A percentile compares a stretch with the other conserved stretches of the same genome.
Evolutionary conservation across 2,797 vertebrate species (phyloP).

Genomic region (Rhinoraja longicauda): DNA sequence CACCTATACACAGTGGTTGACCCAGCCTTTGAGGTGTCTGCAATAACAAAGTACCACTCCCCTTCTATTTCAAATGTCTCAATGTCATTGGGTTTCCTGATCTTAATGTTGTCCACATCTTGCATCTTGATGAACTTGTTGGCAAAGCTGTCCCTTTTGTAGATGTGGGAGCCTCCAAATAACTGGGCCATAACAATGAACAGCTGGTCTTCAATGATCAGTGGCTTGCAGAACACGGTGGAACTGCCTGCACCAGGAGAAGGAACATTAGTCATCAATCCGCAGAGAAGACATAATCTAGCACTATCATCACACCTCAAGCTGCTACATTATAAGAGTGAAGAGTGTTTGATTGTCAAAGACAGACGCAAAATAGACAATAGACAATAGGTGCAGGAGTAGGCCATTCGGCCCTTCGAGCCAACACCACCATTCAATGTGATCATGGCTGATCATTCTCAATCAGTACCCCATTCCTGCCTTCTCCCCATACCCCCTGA

Average conservation of each 20-base stretch:
- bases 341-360: no score
- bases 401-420: no score
- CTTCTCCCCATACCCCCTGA: no score
- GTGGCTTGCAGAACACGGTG: slow-evolving; percentile 38
- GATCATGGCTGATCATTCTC: no score
- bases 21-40: slow-evolving; percentile 40
- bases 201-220: slow-evolving; percentile 30
- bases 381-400: no score
- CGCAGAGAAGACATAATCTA: neutral
- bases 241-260: slow-evolving; percentile 25
- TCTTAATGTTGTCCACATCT: slow-evolving; percentile 36
- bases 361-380: no score
- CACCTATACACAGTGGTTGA: slow-evolving; percentile 37
- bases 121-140: slow-evolving; percentile 40
- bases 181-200: slow-evolving; percentile 39
- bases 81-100: slow-evolving; percentile 40
- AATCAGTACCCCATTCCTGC: no score
- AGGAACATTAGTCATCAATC: neutral
- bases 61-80: slow-evolving; percentile 40
- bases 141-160: slow-evolving; percentile 37
- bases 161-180: slow-evolving; percentile 40
- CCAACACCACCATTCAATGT: no score
- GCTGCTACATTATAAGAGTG: neutral
- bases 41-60: slow-evolving; percentile 38
- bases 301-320: neutral